phyloP scores from a whole-genome alignment of 2,113 vertebrate species.

The Neoarius graeffei region DNA sequence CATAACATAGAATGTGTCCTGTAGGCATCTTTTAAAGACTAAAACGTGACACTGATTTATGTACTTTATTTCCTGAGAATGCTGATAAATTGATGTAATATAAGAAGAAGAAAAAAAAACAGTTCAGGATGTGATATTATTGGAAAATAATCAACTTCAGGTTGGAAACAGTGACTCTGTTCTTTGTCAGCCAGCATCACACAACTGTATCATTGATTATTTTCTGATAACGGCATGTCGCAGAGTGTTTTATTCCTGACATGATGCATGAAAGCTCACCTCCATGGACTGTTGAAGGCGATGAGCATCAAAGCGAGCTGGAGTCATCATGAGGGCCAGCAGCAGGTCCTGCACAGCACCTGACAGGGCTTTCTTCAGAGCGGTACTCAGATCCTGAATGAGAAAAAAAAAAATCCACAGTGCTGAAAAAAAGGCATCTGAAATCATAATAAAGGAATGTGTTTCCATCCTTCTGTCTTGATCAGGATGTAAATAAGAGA shows the following conservation, averaged over 20 bases:
- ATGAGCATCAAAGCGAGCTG: constrained; percentile 80
- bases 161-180: neutral
- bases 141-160: neutral
- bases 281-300: constrained; percentile 82
- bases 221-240: neutral
- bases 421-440: neutral
- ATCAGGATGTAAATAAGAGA: neutral
- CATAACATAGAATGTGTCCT: neutral
- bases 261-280: constrained; percentile 59
- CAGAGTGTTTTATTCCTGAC: neutral
- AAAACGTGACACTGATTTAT: neutral
- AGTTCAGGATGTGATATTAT: neutral
- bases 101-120: neutral
- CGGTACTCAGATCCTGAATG: constrained; percentile 76
- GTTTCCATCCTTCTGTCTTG: neutral
- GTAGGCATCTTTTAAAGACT: neutral
- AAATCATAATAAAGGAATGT: neutral
- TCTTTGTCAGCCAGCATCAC: neutral
- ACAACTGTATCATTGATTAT: neutral
- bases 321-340: constrained; percentile 82
- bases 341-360: constrained; percentile 79
- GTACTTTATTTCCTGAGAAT: too few species aligned
- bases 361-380: constrained; percentile 79
- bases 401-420: neutral
- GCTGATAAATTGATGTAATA: neutral